Percentiles rank a stretch among this genome's conserved stretches.
phyloP scores from a whole-genome alignment of 2,888 invertebrate genomes.

The Aporophyla nigra region DNA sequence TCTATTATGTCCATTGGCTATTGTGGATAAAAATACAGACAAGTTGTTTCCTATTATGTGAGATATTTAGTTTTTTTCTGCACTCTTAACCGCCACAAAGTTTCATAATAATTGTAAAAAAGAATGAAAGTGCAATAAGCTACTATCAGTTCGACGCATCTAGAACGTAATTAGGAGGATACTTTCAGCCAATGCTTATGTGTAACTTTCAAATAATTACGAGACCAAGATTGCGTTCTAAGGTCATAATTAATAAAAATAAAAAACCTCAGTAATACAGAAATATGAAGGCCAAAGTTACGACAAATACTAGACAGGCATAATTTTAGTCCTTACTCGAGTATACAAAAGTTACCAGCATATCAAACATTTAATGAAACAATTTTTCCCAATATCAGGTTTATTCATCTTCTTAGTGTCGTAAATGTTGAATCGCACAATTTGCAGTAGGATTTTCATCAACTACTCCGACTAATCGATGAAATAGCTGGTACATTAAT shows the following conservation, averaged over 20 bases:
- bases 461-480: not conserved
- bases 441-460: not conserved
- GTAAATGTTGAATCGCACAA: not conserved
- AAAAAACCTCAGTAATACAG: not conserved
- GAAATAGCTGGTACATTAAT: not conserved
- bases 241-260: slow-evolving; percentile 1
- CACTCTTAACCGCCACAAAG: not conserved
- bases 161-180: slow-evolving; percentile 7
- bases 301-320: not conserved
- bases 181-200: slow-evolving; percentile 5
- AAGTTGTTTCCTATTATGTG: not conserved
- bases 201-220: no score
- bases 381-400: not conserved
- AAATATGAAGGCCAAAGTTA: slow-evolving; percentile 10
- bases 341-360: not conserved
- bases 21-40: not conserved
- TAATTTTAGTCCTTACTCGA: not conserved
- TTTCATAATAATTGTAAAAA: slow-evolving; percentile 8
- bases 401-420: not conserved
- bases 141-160: not conserved
- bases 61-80: not conserved
- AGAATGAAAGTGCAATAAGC: not conserved
- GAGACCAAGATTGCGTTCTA: no score
- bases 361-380: not conserved
- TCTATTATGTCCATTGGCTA: not conserved